phyloP scores from a whole-genome alignment of 30 jellyfish, hydroid and myxozoan genomes.

The Chrysaora quinquecirrha region DNA sequence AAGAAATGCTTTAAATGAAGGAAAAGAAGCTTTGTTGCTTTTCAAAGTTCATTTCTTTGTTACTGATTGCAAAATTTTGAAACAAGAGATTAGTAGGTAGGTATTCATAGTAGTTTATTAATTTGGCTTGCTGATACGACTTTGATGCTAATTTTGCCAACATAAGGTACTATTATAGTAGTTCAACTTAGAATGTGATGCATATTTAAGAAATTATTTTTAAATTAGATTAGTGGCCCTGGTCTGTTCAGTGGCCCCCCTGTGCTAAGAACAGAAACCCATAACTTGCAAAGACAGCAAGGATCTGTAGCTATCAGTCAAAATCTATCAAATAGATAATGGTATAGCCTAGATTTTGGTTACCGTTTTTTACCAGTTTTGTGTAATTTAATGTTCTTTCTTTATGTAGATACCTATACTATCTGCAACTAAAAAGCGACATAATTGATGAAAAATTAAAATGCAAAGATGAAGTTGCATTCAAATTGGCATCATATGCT shows the following conservation, averaged over 20 bases:
- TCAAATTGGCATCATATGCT: conserved; percentile 89
- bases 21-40: conserved; percentile 60
- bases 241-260: no score
- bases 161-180: background rate
- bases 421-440: conserved; percentile 70
- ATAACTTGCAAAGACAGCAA: background rate
- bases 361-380: background rate
- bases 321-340: background rate
- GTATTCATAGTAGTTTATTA: background rate
- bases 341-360: background rate
- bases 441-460: conserved; percentile 67
- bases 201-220: background rate
- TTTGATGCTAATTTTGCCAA: background rate
- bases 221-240: no score
- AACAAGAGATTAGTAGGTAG: conserved; percentile 96
- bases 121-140: background rate
- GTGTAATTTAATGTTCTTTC: background rate
- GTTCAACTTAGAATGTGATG: background rate
- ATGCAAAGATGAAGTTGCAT: conserved; percentile 75
- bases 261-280: no score
- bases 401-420: conserved; percentile 76
- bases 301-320: background rate
- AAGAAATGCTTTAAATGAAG: conserved; percentile 66
- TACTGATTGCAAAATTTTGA: conserved; percentile 59
- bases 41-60: conserved; percentile 90